phyloP scores from a whole-genome alignment of 2,113 vertebrate genomes.

The Archilochus colubris region DNA sequence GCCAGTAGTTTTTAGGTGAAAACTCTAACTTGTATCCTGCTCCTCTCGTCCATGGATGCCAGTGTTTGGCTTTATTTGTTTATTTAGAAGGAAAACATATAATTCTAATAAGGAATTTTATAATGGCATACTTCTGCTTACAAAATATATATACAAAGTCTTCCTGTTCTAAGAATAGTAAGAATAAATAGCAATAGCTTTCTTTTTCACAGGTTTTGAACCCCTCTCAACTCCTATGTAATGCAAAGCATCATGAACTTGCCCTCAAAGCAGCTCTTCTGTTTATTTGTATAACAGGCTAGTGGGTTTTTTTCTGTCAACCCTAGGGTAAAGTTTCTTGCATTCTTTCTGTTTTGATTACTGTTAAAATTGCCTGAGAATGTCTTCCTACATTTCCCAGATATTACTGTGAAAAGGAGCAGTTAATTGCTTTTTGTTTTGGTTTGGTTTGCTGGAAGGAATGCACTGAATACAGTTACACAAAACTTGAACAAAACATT shows the following conservation, averaged over 20 bases:
- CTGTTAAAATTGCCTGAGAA: not conserved
- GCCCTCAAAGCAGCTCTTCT: not conserved
- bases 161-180: not conserved
- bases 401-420: not conserved
- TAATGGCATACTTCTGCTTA: not conserved
- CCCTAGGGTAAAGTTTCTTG: not conserved
- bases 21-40: not conserved
- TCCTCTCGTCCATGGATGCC: not conserved
- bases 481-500: not conserved
- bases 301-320: not conserved
- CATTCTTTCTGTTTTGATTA: not conserved
- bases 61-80: not conserved
- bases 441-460: constrained; percentile 10
- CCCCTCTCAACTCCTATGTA: not conserved
- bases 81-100: not conserved
- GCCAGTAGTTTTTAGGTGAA: not conserved
- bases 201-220: not conserved
- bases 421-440: not conserved
- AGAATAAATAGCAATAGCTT: not conserved
- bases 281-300: not conserved
- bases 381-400: not conserved
- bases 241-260: not conserved
- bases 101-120: not conserved
- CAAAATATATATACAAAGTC: not conserved
- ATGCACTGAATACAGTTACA: not conserved